Conservation (phyloP, 2,888 invertebrate genomes). For the Cosmopolites sordidus region DNA sequence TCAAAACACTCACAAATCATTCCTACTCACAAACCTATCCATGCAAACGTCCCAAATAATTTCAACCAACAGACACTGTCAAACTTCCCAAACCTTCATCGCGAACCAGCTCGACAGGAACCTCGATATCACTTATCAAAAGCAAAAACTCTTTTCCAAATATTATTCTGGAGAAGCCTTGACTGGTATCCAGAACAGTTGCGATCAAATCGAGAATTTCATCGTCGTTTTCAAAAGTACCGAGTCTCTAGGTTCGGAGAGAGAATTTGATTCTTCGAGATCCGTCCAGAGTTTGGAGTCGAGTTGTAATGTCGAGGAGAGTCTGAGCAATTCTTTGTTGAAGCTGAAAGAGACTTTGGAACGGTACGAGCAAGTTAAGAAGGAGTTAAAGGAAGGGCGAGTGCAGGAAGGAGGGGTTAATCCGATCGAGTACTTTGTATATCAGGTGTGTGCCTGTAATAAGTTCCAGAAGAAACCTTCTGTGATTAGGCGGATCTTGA, state of each 20-base stretch:
- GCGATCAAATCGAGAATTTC: slow-evolving; percentile 21
- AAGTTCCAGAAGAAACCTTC: slow-evolving; percentile 14
- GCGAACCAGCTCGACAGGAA: not conserved
- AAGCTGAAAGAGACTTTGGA: slow-evolving; percentile 22
- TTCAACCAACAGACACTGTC: slow-evolving; percentile 12
- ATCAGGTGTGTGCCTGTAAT: slow-evolving; percentile 19
- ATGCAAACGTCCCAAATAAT: slow-evolving; percentile 14
- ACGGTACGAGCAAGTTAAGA: slow-evolving; percentile 16
- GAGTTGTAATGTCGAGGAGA: slow-evolving; percentile 1
- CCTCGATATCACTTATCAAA: not conserved
- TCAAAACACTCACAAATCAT: not conserved
- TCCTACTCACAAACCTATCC: slow-evolving; percentile 7
- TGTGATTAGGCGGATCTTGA: slow-evolving; percentile 15
- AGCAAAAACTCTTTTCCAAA: slow-evolving; percentile 5
- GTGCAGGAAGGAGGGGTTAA: slow-evolving; percentile 11
- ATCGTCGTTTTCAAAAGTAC: slow-evolving; percentile 18
- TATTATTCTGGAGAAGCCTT: not conserved
- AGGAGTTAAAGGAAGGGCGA: slow-evolving; percentile 5
- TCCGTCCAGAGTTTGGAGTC: not conserved
- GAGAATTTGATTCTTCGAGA: not conserved
- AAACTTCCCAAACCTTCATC: slow-evolving; percentile 17
- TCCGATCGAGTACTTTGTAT: slow-evolving; percentile 25
- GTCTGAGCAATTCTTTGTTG: slow-evolving; percentile 6
- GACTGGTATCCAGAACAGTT: slow-evolving; percentile 9
- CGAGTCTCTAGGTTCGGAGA: slow-evolving; percentile 7